Base-by-base conservation (phyloP, 1,140 invertebrate genomes). In the Solen grandis region DNA sequence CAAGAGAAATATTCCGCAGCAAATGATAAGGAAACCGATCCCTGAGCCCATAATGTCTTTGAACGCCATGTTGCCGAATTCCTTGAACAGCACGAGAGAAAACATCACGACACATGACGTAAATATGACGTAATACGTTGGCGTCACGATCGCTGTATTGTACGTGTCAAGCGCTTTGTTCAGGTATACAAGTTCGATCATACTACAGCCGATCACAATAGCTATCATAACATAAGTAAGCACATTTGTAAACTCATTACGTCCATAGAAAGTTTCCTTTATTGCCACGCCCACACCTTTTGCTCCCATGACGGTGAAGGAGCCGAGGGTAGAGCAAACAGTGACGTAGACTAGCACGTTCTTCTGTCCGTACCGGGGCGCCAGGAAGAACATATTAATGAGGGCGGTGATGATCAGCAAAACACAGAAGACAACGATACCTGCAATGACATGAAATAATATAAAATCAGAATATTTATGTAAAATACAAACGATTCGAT, bases 41-140 rank as follows among this genome's bases (percentile, higher is more conserved):
- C 96, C 84, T 86, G 95, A 96, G 3, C 98, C 98, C 27, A 98
- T 86, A 54, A 97, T 95, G 92, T 99, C 96, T 73, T 94, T 92
- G 0, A 90, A 85, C 14, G 89, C 93, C 94, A 99, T 95, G 82
- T 95, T 93, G 36, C 95, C 93, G 95, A 97, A 99, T 93, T 99
- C 98, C 86, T 92, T 91, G 72, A 90, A 92, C 62, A 93, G 84
- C 33, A 93, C 89, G 13, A 89, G 94, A 0, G 97, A 98, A 0
- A 97, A 97, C 27, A 96, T 93, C 76, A 99, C 97, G 0, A 99
- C 98, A 90, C 97, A 95, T 0, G 96, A 95, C 5, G 98, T 99
- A 89, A 99, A 99, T 92, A 98, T 96, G 0, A 99, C 98, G 93
- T 99, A 99, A 92, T 99, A 99, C 25, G 99, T 95, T 0, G 98